Evolutionary conservation across 2,797 vertebrate genomes (phyloP), one percentile per base, ranked within the genome.

Genomic region (Micromesistius poutassou): DNA sequence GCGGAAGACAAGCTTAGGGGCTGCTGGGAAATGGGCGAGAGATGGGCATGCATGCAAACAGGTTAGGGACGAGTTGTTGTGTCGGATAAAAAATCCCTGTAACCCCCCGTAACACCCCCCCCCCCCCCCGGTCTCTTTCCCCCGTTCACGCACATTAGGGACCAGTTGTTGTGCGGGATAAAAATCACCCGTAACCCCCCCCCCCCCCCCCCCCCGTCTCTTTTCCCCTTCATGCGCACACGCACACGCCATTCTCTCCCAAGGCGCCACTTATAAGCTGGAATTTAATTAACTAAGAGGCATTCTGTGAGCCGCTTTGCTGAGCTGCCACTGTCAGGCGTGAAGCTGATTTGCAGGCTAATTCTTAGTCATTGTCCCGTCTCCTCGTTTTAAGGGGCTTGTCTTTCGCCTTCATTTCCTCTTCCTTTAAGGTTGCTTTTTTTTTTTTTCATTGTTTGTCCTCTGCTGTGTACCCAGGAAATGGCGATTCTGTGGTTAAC

Each of bases 221-320:
- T 42, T 42, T 42, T 14, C 70, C 76, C 75, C 38, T 73, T 83
- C 70, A 71, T 22, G 12, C 46, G 46, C 79, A 13, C 76, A 72
- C 75, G 71, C 77, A 75, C 40, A 42, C 40, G 66, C 83, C 71
- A 75, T 83, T 80, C 84, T 84, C 85, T 89, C 89, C 88, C 89
- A 83, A 90, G 91, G 87, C 90, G 86, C 88, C 89, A 88, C 89
- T 94, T 91, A 91, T 86, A 86, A 84, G 76, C 83, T 81, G 82
- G 89, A 89, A 90, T 92, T 92, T 91, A 93, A 92, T 94, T 93
- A 93, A 91, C 85, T 75, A 62, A 77, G 81, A 86, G 82, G 78
- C 80, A 80, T 87, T 89, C 80, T 81, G 79, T 86, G 85, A 85
- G 81, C 82, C 78, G 85, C 85, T 89, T 90, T 87, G 86, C 83